Evolutionary conservation across 2,797 vertebrate genomes (phyloP).

Genomic region (Dryobates pubescens): DNA sequence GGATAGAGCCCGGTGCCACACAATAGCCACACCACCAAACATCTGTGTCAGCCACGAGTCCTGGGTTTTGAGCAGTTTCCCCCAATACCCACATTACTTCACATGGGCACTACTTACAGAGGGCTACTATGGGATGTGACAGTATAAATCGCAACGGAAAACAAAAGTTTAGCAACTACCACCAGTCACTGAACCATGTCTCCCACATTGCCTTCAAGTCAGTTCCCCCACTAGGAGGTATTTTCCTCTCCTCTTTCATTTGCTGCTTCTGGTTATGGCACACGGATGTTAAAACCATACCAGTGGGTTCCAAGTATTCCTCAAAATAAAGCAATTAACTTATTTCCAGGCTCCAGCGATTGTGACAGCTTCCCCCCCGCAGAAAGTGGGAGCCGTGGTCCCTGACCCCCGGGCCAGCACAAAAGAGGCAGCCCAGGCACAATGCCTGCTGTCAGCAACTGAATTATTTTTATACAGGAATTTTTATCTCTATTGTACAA

Average conservation of each 20-base stretch:
- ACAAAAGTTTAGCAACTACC: constrained; percentile 74
- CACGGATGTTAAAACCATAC: neutral
- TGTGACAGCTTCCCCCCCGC: constrained; percentile 78
- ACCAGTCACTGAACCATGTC: constrained; percentile 45
- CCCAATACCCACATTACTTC: constrained; percentile 58
- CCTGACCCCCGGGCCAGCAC: constrained; percentile 74
- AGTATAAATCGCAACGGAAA: constrained; percentile 69
- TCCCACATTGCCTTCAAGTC: constrained; percentile 68
- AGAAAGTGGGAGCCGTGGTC: constrained; percentile 78
- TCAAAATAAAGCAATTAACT: constrained; percentile 85
- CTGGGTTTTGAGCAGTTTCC: constrained; percentile 38
- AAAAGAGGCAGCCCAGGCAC: constrained; percentile 79
- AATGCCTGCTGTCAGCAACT: constrained; percentile 82
- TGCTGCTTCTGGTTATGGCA: neutral
- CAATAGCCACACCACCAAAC: constrained; percentile 20
- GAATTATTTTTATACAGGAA: constrained; percentile 87
- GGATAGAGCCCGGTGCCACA: neutral
- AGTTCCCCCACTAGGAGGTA: constrained; percentile 30
- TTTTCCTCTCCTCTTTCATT: neutral
- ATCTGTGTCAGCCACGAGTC: constrained; percentile 53
- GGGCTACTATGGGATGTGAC: constrained; percentile 64
- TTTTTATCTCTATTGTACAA: constrained; percentile 87
- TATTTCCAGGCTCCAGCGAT: constrained; percentile 78
- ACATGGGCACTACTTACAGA: constrained; percentile 41
- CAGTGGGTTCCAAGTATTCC: constrained; percentile 31